Conservation (phyloP, 2,113 vertebrate species). For the Takifugu flavidus region DNA sequence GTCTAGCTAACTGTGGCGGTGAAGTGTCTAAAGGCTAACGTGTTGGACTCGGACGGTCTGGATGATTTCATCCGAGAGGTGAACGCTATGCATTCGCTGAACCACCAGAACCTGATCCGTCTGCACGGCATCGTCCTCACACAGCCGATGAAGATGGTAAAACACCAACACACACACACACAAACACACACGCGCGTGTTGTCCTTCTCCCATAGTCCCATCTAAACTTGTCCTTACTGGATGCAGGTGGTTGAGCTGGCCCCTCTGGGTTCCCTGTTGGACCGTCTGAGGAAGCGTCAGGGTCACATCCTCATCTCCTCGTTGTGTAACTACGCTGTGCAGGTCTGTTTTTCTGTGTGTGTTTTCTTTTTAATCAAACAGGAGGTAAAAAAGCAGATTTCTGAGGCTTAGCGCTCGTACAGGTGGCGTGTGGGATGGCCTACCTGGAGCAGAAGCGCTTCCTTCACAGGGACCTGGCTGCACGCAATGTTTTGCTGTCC, state of each 20-base stretch:
- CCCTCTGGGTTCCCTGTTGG: slow-evolving; percentile 89
- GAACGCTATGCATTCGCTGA: slow-evolving; percentile 96
- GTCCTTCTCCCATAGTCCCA: too few relatives aligned
- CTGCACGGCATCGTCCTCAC: slow-evolving; percentile 94
- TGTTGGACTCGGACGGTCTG: slow-evolving; percentile 88
- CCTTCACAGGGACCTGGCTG: slow-evolving; percentile 93
- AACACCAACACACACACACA: slow-evolving; percentile 1
- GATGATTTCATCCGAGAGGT: slow-evolving; percentile 97
- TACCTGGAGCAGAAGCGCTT: slow-evolving; percentile 95
- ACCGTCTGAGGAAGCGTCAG: slow-evolving; percentile 91
- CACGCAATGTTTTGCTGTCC: slow-evolving; percentile 92
- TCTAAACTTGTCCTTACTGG: background rate
- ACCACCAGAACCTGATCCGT: slow-evolving; percentile 94
- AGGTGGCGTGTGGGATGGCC: slow-evolving; percentile 94
- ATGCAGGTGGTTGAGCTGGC: slow-evolving; percentile 91
- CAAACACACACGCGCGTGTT: background rate
- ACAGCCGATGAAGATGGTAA: slow-evolving; percentile 98
- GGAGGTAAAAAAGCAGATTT: too few relatives aligned
- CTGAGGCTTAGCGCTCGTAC: slow-evolving; percentile 42
- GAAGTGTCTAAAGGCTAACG: slow-evolving; percentile 92
- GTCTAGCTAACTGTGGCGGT: slow-evolving; percentile 89
- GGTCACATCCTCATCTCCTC: slow-evolving; percentile 93
- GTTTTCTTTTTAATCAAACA: too few relatives aligned
- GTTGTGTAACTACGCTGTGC: slow-evolving; percentile 91
- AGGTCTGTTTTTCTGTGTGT: slow-evolving; percentile 68